phyloP scores from a whole-genome alignment of 1,140 invertebrate species.

The Augochlora pura region DNA sequence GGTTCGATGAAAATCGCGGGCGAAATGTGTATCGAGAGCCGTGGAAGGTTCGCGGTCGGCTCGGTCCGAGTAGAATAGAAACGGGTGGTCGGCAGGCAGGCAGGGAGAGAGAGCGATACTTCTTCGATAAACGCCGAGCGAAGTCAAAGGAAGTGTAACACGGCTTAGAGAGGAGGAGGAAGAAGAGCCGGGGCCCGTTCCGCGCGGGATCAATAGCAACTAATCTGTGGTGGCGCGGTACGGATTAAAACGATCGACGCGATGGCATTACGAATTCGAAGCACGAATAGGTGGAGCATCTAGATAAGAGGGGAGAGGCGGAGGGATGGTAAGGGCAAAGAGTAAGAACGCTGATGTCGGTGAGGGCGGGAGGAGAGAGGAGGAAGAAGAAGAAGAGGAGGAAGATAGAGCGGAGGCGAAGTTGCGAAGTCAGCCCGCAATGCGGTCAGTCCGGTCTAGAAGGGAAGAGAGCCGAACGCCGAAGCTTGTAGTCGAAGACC shows the following conservation, averaged over 20 bases:
- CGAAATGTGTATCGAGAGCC: no score
- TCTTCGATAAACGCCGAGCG: no score
- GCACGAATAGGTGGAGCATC: neutral
- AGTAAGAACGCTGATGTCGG: neutral
- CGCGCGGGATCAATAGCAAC: constrained; percentile 1
- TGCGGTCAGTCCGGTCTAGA: constrained; percentile 12
- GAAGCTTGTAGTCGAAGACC: no score
- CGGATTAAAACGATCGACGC: neutral
- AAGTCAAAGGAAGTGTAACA: neutral
- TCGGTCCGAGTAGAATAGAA: no score
- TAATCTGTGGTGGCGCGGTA: neutral
- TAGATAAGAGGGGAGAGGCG: neutral
- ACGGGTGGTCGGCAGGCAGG: no score
- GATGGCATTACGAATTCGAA: neutral
- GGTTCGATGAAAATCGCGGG: no score
- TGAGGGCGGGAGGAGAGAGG: neutral
- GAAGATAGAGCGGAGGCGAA: neutral
- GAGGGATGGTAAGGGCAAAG: neutral
- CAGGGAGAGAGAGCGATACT: no score
- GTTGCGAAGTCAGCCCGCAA: neutral
- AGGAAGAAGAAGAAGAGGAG: no score
- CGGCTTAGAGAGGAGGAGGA: neutral
- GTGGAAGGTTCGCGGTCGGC: no score
- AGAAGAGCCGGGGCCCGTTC: neutral
- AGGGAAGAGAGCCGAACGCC: neutral